Base-by-base conservation (phyloP, 2,797 vertebrate genomes). In the Yasuhikotakia modesta region DNA sequence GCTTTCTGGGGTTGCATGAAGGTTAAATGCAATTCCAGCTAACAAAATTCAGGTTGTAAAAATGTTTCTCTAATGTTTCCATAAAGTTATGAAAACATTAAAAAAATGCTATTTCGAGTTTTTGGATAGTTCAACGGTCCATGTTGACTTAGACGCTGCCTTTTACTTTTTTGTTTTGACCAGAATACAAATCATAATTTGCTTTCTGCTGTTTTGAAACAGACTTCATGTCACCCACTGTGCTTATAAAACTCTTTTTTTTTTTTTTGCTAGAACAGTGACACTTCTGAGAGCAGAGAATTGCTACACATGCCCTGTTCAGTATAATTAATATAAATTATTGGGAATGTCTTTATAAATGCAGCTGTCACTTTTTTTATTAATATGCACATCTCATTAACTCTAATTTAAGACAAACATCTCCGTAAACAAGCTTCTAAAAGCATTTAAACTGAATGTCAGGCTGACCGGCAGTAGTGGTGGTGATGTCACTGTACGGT, bases 291-390 rank as follows among this genome's bases (percentile, higher is more conserved):
- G 16, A 30, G 24, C 24, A 30, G 6, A 50, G 5, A 55, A 22
- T 57, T 39, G 19, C n/a, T 55, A 16, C 63, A 43, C 32, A 27
- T 39, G 61, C 16, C 61, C 63, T 30, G 5, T 53, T 53, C 6
- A n/a, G 24, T 52, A n/a, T 22, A 5, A 65, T 65, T 73, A 2
- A 4, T 52, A 19, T 43, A 32, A 39, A 61, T 32, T 73, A 17
- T 48, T 48, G 24, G 6, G 21, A n/a, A 27, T 75, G 35, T 65
- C 12, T 10, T 66, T 55, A 50, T 39, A 43, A 52, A 6, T 73
- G 7, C 19, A 52, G 52, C 11, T 66, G 73, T 45, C 50, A 45
- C 50, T 75, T n/a, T n/a, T 39, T 65, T 32, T 75, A 45, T 75
- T 55, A 66, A 66, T 75, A 57, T 75, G 73, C 11, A 57, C 30